A percentile compares a stretch with the other conserved stretches of the same genome.
These are phyloP conservation scores for Brachypterus glaber DNA, from an alignment of 2,888 invertebrate species.

Conservation along the genomic window DNA sequence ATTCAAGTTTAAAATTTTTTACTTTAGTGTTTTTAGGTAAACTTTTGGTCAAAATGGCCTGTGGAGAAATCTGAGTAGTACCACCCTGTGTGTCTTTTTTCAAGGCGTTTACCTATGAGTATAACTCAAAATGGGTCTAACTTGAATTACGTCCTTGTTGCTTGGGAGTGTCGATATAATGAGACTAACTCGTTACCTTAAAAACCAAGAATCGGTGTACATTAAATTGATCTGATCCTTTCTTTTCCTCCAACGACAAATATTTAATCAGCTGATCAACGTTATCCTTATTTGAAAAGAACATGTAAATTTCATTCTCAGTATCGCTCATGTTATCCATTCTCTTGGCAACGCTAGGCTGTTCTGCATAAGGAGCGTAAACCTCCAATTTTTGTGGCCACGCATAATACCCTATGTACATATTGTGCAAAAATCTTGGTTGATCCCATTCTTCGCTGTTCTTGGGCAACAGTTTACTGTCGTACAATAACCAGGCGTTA, in stretches of 20 bases:
- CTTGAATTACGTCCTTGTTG: too few relatives aligned
- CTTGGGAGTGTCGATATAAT: neutral
- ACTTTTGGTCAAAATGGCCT: too few relatives aligned
- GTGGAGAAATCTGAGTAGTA: too few relatives aligned
- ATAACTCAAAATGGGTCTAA: too few relatives aligned
- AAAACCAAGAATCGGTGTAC: conserved; percentile 58
- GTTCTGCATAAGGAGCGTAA: conserved; percentile 58
- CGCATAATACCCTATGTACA: conserved; percentile 47
- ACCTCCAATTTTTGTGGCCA: conserved; percentile 49
- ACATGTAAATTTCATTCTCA: conserved; percentile 57
- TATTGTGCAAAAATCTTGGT: conserved; percentile 52
- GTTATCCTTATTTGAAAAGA: conserved; percentile 57
- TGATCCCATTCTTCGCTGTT: conserved; percentile 67
- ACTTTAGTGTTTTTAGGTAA: too few relatives aligned
- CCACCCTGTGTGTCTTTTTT: too few relatives aligned
- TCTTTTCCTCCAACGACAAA: conserved; percentile 75
- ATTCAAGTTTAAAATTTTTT: too few relatives aligned
- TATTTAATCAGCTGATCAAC: conserved; percentile 61
- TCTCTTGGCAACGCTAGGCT: conserved; percentile 42
- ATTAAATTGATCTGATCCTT: conserved; percentile 74
- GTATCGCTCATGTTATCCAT: conserved; percentile 52
- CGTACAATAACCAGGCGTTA: conserved; percentile 67
- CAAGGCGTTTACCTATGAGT: too few relatives aligned
- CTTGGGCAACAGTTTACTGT: conserved; percentile 48
- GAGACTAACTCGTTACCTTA: conserved; percentile 46